phyloP scores from a whole-genome alignment of 1,140 invertebrate genomes.

The Dendrolimus punctatus region DNA sequence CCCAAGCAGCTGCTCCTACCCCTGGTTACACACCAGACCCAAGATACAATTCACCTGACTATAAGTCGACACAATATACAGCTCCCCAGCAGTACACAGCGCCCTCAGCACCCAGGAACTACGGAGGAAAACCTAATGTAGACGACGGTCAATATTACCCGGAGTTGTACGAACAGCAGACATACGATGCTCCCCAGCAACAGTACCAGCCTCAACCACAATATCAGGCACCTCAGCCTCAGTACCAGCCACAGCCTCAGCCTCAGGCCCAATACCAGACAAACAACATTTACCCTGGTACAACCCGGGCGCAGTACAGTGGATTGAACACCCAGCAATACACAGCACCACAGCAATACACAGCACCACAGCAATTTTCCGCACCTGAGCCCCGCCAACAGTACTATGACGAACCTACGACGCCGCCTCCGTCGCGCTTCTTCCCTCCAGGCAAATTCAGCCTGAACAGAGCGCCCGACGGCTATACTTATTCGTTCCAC shows the following conservation, averaged over 20 bases:
- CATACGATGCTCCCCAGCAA: constrained; percentile 40
- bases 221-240: constrained; percentile 51
- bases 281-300: constrained; percentile 54
- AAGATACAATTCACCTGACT: constrained; percentile 77
- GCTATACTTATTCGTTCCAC: constrained; percentile 87
- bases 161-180: constrained; percentile 62
- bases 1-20: constrained; percentile 75
- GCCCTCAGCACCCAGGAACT: constrained; percentile 52
- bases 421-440: constrained; percentile 79
- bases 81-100: constrained; percentile 69
- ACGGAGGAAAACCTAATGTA: constrained; percentile 66
- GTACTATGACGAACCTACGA: constrained; percentile 73
- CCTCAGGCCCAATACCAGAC: constrained; percentile 36
- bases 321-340: constrained; percentile 53
- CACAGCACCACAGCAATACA: constrained; percentile 27
- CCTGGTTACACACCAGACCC: constrained; percentile 73
- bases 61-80: constrained; percentile 72
- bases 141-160: constrained; percentile 74
- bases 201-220: constrained; percentile 54
- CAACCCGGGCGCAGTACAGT: constrained; percentile 62
- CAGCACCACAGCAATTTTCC: constrained; percentile 53
- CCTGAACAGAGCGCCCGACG: constrained; percentile 87
- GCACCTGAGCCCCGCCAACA: constrained; percentile 40
- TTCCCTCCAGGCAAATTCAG: constrained; percentile 87
- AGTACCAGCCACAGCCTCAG: constrained; percentile 38